Evolutionary conservation across 2,797 vertebrate species (phyloP).

Genomic region (Typhlichthys subterraneus): DNA sequence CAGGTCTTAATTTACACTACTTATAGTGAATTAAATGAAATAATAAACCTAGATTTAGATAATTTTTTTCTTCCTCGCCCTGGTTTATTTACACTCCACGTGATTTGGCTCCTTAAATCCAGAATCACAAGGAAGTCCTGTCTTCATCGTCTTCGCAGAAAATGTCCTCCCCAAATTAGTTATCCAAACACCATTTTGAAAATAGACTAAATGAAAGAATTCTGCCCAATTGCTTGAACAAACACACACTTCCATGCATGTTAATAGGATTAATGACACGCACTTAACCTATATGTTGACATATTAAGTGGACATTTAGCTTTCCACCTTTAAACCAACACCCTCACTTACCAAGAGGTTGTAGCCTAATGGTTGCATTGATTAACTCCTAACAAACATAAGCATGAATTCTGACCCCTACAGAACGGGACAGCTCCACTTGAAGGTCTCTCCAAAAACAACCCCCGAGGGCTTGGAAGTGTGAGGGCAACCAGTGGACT

Average conservation of each 20-base stretch:
- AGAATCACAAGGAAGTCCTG: conserved; percentile 38
- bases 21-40: conserved; percentile 19
- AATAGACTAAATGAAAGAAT: conserved; percentile 72
- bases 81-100: conserved; percentile 47
- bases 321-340: conserved; percentile 65
- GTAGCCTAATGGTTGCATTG: conserved; percentile 27
- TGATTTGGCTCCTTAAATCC: conserved; percentile 37
- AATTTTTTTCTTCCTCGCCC: conserved; percentile 28
- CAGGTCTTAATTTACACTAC: conserved; percentile 33
- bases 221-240: conserved; percentile 63
- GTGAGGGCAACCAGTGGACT: conserved; percentile 30
- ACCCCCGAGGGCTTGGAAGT: conserved; percentile 33
- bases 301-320: conserved; percentile 32
- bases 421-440: conserved; percentile 23
- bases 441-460: conserved; percentile 49
- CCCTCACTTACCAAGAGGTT: conserved; percentile 32
- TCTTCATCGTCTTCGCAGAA: conserved; percentile 57
- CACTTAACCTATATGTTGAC: conserved; percentile 59
- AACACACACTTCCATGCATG: conserved; percentile 60
- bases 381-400: conserved; percentile 44
- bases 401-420: conserved; percentile 14
- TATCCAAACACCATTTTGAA: conserved; percentile 61
- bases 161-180: conserved; percentile 63
- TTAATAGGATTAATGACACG: conserved; percentile 68
- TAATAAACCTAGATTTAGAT: conserved; percentile 22